phyloP scores from a whole-genome alignment of 2,888 invertebrate genomes.

The Lysandra coridon region DNA sequence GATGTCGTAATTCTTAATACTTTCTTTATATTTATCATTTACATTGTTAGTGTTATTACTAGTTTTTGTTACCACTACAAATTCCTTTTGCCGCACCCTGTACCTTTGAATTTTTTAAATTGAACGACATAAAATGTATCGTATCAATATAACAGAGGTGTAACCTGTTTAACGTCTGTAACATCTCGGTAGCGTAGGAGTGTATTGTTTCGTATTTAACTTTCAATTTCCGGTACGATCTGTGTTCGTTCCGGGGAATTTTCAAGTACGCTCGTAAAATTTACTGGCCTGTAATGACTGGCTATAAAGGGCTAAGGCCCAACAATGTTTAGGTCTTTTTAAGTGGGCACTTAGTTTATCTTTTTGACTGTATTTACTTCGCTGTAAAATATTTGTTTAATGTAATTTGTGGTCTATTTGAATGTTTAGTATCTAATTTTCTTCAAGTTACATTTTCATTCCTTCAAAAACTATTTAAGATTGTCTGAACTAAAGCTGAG shows the following conservation, averaged over 20 bases:
- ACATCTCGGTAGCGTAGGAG: slow-evolving; percentile 30
- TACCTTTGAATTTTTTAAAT: background rate
- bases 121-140: background rate
- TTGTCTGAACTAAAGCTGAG: background rate
- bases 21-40: background rate
- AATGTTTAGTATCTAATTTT: background rate
- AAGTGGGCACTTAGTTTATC: slow-evolving; percentile 16
- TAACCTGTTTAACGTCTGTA: slow-evolving; percentile 28
- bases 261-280: slow-evolving; percentile 49
- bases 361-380: slow-evolving; percentile 13
- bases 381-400: slow-evolving; percentile 4
- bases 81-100: background rate
- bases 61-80: background rate
- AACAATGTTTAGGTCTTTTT: slow-evolving; percentile 29
- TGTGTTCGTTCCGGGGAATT: slow-evolving; percentile 53
- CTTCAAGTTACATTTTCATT: background rate
- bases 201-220: slow-evolving; percentile 58
- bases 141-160: background rate
- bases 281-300: slow-evolving; percentile 45
- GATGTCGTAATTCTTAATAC: background rate
- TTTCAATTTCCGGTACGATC: slow-evolving; percentile 68
- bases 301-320: slow-evolving; percentile 23
- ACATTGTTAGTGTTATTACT: background rate
- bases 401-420: background rate
- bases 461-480: background rate